Evolutionary conservation across 2,888 invertebrate species (phyloP).

Genomic region (Schizaphis graminum): DNA sequence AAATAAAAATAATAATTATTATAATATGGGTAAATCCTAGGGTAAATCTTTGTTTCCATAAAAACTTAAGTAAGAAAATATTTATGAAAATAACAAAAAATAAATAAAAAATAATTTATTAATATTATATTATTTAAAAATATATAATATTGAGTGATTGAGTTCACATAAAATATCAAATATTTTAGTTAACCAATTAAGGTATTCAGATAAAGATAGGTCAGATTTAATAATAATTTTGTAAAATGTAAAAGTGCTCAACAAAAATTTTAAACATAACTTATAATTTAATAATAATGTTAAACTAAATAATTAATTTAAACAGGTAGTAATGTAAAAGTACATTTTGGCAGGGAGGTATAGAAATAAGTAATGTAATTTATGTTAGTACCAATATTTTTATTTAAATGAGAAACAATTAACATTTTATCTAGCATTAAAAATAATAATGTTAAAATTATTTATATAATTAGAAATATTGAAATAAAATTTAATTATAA

Average conservation of each 20-base stretch:
- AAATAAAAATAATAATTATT: not conserved
- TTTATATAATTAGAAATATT: not conserved
- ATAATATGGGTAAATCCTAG: not conserved
- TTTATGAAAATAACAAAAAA: not conserved
- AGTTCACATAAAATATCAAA: not conserved
- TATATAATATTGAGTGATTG: not conserved
- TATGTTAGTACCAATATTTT: not conserved
- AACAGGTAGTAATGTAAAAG: not conserved
- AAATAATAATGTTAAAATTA: constrained; percentile 21
- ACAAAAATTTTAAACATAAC: not conserved
- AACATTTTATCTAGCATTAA: constrained; percentile 18
- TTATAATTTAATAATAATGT: not conserved
- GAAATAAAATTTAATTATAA: constrained; percentile 24
- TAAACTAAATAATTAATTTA: not conserved
- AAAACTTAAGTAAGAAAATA: constrained; percentile 21
- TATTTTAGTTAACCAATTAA: not conserved
- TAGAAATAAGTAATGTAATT: not conserved
- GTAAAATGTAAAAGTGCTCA: not conserved
- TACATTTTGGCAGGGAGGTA: not conserved
- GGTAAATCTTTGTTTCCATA: not conserved
- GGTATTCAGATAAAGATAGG: not conserved
- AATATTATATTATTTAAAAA: constrained; percentile 32
- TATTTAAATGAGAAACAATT: constrained; percentile 8
- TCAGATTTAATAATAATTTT: not conserved
- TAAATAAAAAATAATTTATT: constrained; percentile 29